Evolutionary conservation across 2,888 invertebrate species (phyloP), one percentile per base, ranked within the genome.

Genomic region (Brenthis hecate): DNA sequence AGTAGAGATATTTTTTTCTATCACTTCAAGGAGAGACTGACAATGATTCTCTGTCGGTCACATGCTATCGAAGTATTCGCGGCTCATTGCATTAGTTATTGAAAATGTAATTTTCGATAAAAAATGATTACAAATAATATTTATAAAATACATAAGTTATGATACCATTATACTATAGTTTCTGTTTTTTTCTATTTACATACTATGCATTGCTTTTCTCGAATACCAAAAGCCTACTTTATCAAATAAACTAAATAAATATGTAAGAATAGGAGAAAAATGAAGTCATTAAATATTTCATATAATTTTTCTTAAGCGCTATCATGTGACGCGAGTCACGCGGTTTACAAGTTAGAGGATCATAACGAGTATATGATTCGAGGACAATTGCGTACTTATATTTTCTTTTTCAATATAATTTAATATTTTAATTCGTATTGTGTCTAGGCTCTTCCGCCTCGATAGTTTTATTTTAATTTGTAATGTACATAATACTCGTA

Each of bases 11-110:
- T 60, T 67, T 81, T 80, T 82, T 80, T 76, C 71, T 76, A 69
- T 73, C 68, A 69, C 69, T 69, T 81, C 82, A 85, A 85, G 85
- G 84, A 81, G 81, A 80, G 77, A 76, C 77, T 74, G 78, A 79
- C 74, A 73, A 71, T 74, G 71, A 72, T 83, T 83, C 82, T 81
- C 82, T 78, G 78, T 73, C 74, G 73, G 76, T 85, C 86, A 86
- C 86, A 85, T 85, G 86, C 79, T 75, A 47, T 66, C 70, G 78
- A 76, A 78, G 76, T 77, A 77, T 76, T 77, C 76, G 74, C 74
- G 77, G 74, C 74, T 77, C 65, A 73, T 74, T 72, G 75, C 73
- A 72, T 77, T 72, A 75, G 70, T 68, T 74, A 73, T 72, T 76
- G 72, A 71, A 65, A 72, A 73, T 65, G 66, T 72, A 72, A 75